Evolutionary conservation across 2,113 vertebrate genomes (phyloP), one percentile per base, ranked within the genome.

Genomic region (Calyptommatus sinebrachiatus): DNA sequence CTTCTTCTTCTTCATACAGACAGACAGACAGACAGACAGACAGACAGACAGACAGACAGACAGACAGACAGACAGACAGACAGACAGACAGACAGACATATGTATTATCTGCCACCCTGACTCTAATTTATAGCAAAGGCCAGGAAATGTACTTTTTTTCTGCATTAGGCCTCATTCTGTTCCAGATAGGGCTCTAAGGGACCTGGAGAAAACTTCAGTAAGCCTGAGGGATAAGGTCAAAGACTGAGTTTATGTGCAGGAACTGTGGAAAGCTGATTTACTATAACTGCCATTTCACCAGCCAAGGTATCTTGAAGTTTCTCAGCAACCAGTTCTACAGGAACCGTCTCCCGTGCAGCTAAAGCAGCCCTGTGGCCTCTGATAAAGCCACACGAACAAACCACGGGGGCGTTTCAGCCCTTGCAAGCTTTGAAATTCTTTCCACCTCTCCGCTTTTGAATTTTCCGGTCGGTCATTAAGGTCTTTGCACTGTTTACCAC

Each of bases 271-370:
- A n/a, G 14, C 14, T 31, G 65, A 18, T 31, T 66, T 29, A 66
- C 28, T 29, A n/a, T 57, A 57, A 35, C 20, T 35, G 20, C 6
- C 26, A 29, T 29, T 73, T 57, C 48, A n/a, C 22, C 41, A 73
- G 28, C 45, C 3, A 10, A 1, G 18, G 31, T 7, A 2, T 41
- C 45, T 75, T 20, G 12, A 28, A 28, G 31, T 10, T 20, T n/a
- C 53, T 81, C 85, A n/a, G 85, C 91, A 90, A 92, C 79, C 78
- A 69, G 95, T 95, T 95, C 92, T 94, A 94, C 94, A 92, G 93
- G 92, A 95, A 94, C 86, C 4, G 45, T 67, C 84, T 84, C 85
- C 87, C 88, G 75, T 29, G 81, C 88, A 87, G 66, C 77, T 1
- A 88, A 86, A 18, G 48, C 68, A 66, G 91, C 89, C 87, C 90